These are phyloP conservation scores for Stramonita haemastoma DNA, from an alignment of 2,888 invertebrate species.

Conservation along the genomic window DNA sequence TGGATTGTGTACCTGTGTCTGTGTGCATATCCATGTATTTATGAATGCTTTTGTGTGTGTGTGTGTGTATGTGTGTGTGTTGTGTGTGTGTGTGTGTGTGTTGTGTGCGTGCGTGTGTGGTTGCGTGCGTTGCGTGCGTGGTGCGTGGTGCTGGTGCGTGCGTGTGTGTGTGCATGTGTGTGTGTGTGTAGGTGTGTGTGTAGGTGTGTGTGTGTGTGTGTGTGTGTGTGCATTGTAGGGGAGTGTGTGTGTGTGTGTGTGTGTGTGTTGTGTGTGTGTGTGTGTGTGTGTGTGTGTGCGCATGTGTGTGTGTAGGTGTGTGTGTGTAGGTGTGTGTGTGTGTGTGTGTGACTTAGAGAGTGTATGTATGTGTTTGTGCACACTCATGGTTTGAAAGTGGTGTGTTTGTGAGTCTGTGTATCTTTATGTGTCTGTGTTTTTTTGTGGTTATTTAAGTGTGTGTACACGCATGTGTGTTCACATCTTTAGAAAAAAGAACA, in stretches of 20 bases:
- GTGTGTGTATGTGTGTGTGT: background rate
- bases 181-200: background rate
- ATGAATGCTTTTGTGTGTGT: background rate
- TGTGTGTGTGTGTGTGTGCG: background rate
- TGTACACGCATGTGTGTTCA: too few species aligned
- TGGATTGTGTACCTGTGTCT: too few species aligned
- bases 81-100: background rate
- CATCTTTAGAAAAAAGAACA: too few species aligned
- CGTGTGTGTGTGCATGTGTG: constrained; percentile 20
- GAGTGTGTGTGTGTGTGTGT: background rate
- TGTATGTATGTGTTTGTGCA: too few species aligned
- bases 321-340: background rate
- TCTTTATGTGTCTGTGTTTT: too few species aligned
- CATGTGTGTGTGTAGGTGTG: background rate
- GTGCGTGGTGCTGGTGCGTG: background rate
- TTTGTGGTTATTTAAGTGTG: too few species aligned
- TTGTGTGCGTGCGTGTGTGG: constrained; percentile 24
- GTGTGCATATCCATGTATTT: background rate
- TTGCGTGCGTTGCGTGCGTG: background rate
- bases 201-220: too few species aligned
- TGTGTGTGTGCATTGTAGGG: too few species aligned
- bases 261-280: too few species aligned
- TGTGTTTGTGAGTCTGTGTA: too few species aligned
- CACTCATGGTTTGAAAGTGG: too few species aligned
- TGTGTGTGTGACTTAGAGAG: background rate